A percentile compares a stretch with the other conserved stretches of the same genome.
These are phyloP conservation scores for Panurus biarmicus DNA, from an alignment of 2,113 vertebrate genomes.

Conservation along the genomic window DNA sequence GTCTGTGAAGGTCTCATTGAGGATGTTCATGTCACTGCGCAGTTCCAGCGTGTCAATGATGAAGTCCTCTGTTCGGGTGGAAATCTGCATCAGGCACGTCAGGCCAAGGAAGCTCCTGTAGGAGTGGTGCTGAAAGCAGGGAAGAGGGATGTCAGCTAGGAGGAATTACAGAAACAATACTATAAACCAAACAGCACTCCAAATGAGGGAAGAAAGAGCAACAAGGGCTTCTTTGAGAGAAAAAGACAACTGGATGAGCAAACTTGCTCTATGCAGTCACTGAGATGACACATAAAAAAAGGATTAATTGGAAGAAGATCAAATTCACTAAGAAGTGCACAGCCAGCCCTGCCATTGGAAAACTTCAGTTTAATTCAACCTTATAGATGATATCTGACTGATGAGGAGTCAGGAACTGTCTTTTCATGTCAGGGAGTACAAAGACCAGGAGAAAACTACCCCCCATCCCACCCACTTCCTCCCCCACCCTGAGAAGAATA, in stretches of 20 bases:
- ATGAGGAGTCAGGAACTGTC: background rate
- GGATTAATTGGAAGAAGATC: background rate
- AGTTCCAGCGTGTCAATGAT: slow-evolving; percentile 88
- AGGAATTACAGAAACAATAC: background rate
- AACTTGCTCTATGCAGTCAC: background rate
- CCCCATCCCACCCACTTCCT: too few species aligned
- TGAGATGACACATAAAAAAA: background rate
- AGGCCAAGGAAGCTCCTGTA: slow-evolving; percentile 93
- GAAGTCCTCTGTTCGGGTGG: slow-evolving; percentile 90
- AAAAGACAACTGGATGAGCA: background rate
- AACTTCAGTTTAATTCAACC: background rate
- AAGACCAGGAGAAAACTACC: background rate
- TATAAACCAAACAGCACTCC: background rate
- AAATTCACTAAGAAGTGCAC: background rate
- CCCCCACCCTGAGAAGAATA: background rate
- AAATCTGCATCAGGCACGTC: slow-evolving; percentile 94
- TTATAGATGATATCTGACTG: background rate
- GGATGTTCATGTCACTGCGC: slow-evolving; percentile 85
- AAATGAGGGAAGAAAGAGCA: background rate
- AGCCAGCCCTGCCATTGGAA: background rate
- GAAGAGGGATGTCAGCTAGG: background rate
- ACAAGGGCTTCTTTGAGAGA: background rate
- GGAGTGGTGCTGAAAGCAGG: slow-evolving; percentile 83
- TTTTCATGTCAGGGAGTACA: background rate
- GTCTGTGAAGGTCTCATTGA: slow-evolving; percentile 93